Conservation (phyloP, 2,113 vertebrate genomes). For the Proteles cristata region DNA sequence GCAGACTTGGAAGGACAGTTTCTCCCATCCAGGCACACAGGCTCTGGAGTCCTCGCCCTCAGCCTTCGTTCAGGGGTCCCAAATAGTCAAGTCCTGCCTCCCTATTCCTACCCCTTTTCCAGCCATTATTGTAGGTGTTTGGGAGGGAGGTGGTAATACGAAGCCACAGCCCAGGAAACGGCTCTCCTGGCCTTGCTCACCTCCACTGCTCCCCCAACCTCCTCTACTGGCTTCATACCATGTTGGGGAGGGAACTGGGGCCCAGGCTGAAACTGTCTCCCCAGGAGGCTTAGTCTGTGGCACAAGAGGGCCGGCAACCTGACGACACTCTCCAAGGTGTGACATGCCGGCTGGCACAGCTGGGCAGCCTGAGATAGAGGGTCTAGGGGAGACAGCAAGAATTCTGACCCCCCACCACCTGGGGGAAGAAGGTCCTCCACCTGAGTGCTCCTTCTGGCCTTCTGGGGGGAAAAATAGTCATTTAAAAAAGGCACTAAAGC, state of each 20-base stretch:
- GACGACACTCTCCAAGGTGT: background rate
- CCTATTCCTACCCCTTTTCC: background rate
- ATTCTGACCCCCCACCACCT: background rate
- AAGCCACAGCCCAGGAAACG: background rate
- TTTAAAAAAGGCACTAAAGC: constrained; percentile 7
- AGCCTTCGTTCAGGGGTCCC: background rate
- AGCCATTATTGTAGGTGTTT: background rate
- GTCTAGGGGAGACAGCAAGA: background rate
- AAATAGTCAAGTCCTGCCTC: background rate
- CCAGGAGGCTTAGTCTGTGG: background rate
- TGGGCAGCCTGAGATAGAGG: background rate
- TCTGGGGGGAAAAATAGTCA: background rate
- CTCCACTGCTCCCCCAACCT: background rate
- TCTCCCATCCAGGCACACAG: background rate
- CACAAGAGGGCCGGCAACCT: background rate
- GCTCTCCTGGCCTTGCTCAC: background rate
- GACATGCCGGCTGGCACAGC: background rate
- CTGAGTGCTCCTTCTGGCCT: background rate
- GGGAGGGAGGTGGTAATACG: rapidly evolving
- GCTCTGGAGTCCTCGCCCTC: background rate
- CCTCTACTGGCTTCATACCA: background rate
- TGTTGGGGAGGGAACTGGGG: background rate
- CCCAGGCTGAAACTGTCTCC: background rate
- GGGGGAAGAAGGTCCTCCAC: background rate
- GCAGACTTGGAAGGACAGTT: background rate